phyloP scores from a whole-genome alignment of 2,113 vertebrate species.

The Crotalus viridis region DNA sequence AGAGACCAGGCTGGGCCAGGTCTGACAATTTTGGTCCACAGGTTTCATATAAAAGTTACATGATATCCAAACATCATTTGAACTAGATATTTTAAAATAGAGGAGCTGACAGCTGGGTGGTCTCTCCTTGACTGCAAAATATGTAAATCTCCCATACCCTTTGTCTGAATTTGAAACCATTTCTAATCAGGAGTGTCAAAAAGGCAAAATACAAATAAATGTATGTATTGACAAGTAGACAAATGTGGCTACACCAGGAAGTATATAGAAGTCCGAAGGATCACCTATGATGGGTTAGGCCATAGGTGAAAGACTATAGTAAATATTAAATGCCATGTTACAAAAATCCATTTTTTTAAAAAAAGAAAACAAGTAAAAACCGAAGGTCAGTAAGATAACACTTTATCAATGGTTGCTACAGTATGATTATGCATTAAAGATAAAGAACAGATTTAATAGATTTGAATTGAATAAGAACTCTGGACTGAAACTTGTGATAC shows the following conservation, averaged over 20 bases:
- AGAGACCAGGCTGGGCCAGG: not conserved
- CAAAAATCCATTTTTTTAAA: not conserved
- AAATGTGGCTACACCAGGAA: not conserved
- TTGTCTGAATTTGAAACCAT: not conserved
- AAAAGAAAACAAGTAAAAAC: not conserved
- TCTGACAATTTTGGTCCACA: not conserved
- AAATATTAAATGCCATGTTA: not conserved
- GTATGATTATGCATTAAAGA: not conserved
- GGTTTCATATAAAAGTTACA: not conserved
- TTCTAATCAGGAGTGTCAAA: not conserved
- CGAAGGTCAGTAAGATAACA: not conserved
- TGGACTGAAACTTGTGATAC: not conserved
- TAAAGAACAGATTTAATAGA: not conserved
- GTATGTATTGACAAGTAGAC: not conserved
- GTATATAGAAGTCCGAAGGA: not conserved
- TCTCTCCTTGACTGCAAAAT: not conserved
- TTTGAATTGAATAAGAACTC: not conserved
- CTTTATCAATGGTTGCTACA: not conserved
- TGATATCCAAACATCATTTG: not conserved
- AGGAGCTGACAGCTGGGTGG: not conserved
- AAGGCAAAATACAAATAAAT: not conserved
- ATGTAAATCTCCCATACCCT: not conserved
- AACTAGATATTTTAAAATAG: not conserved
- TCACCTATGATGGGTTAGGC: not conserved
- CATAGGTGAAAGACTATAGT: not conserved